Evolutionary conservation across 2,888 invertebrate species (phyloP).

Genomic region (Anarsia innoxiella): DNA sequence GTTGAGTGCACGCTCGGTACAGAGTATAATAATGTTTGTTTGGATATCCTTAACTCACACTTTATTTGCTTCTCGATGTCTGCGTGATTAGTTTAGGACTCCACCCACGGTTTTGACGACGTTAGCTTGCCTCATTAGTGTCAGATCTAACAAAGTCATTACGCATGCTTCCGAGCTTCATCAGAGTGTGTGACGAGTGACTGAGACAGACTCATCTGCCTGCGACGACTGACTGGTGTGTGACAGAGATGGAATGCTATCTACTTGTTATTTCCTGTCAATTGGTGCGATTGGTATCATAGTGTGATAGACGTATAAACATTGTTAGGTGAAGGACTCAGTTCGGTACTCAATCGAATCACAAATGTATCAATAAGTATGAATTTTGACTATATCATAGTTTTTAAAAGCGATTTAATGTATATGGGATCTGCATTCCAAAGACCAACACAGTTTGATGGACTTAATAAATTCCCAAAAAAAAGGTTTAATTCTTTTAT

Average conservation of each 20-base stretch:
- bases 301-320: slow-evolving; percentile 2
- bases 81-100: slow-evolving; percentile 32
- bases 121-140: slow-evolving; percentile 47
- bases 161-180: slow-evolving; percentile 50
- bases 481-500: slow-evolving; percentile 23
- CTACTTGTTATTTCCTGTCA: background rate
- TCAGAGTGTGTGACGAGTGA: slow-evolving; percentile 17
- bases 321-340: slow-evolving; percentile 10
- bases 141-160: slow-evolving; percentile 42
- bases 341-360: slow-evolving; percentile 15
- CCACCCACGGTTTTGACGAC: slow-evolving; percentile 21
- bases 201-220: too few species aligned
- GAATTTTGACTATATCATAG: slow-evolving; percentile 36
- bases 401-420: slow-evolving; percentile 44
- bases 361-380: slow-evolving; percentile 17
- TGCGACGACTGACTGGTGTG: slow-evolving; percentile 1
- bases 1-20: slow-evolving; percentile 67
- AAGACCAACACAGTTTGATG: slow-evolving; percentile 68
- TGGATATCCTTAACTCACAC: slow-evolving; percentile 56
- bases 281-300: slow-evolving; percentile 3
- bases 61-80: slow-evolving; percentile 56
- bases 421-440: slow-evolving; percentile 69
- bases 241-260: slow-evolving; percentile 6
- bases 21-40: slow-evolving; percentile 44
- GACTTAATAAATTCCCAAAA: slow-evolving; percentile 57